Evolutionary conservation across 2,113 vertebrate genomes (phyloP).

Genomic region (Malurus alboscapulatus): DNA sequence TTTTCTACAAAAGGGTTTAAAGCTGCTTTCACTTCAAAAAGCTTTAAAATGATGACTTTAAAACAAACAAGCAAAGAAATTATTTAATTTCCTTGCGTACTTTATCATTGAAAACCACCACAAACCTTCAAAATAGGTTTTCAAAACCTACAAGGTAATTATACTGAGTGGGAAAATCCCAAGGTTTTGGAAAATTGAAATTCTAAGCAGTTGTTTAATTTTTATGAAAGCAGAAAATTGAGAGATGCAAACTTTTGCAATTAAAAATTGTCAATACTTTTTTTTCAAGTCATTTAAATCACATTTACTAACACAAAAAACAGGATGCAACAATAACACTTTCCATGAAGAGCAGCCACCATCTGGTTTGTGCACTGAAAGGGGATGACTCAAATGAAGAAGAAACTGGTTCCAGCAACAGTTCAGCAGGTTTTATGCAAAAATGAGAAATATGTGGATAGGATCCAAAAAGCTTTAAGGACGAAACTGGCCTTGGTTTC

Average conservation of each 20-base stretch:
- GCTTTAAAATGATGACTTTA: not conserved
- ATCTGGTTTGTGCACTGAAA: constrained; percentile 11
- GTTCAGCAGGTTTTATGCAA: constrained; percentile 24
- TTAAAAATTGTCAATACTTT: not conserved
- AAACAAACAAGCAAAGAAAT: not conserved
- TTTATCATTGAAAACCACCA: not conserved
- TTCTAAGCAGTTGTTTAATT: not conserved
- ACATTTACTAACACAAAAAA: not conserved
- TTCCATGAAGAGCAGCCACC: not conserved
- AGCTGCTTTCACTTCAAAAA: not conserved
- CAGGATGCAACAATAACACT: not conserved
- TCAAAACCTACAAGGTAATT: not conserved
- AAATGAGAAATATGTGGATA: not conserved
- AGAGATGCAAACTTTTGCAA: not conserved
- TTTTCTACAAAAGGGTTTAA: not conserved
- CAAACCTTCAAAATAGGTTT: not conserved
- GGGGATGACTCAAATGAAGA: not conserved
- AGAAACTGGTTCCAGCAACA: constrained; percentile 6
- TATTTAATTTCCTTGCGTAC: not conserved
- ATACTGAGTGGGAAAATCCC: not conserved
- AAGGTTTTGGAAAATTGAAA: not conserved
- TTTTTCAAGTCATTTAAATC: not conserved
- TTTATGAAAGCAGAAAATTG: not conserved
- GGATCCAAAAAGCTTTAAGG: not conserved
- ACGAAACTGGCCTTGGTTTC: not conserved